phyloP scores from a whole-genome alignment of 2,888 invertebrate species.

The Nineta flava region DNA sequence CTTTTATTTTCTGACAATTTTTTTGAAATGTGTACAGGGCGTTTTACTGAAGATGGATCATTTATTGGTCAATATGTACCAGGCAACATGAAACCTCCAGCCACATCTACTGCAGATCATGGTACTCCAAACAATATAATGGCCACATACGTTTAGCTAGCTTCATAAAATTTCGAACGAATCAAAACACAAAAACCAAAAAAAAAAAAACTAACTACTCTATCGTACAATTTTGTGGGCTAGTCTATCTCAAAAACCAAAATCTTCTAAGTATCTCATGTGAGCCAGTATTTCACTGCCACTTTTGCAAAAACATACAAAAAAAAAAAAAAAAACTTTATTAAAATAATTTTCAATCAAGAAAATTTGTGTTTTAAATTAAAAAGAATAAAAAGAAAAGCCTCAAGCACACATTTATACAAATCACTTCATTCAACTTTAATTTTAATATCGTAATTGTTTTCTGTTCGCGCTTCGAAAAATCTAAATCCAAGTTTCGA shows the following conservation, averaged over 20 bases:
- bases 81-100: slow-evolving; percentile 49
- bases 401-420: too few species aligned
- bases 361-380: too few species aligned
- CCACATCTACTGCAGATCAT: slow-evolving; percentile 28
- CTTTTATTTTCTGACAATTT: too few species aligned
- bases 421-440: too few species aligned
- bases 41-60: slow-evolving; percentile 93
- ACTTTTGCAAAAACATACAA: neutral
- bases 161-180: neutral
- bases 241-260: neutral
- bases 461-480: too few species aligned
- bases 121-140: slow-evolving; percentile 33
- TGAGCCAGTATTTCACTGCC: neutral
- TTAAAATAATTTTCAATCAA: too few species aligned
- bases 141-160: slow-evolving; percentile 46
- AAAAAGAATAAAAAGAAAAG: too few species aligned
- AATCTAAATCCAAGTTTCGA: too few species aligned
- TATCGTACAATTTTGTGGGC: neutral
- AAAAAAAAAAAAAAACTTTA: too few species aligned
- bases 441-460: too few species aligned
- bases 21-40: slow-evolving; percentile 34
- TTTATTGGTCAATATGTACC: slow-evolving; percentile 95
- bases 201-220: too few species aligned
- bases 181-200: neutral
- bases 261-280: neutral